Evolutionary conservation across 2,113 vertebrate genomes (phyloP), one percentile per base, ranked within the genome.

Genomic region (Galbula dea): DNA sequence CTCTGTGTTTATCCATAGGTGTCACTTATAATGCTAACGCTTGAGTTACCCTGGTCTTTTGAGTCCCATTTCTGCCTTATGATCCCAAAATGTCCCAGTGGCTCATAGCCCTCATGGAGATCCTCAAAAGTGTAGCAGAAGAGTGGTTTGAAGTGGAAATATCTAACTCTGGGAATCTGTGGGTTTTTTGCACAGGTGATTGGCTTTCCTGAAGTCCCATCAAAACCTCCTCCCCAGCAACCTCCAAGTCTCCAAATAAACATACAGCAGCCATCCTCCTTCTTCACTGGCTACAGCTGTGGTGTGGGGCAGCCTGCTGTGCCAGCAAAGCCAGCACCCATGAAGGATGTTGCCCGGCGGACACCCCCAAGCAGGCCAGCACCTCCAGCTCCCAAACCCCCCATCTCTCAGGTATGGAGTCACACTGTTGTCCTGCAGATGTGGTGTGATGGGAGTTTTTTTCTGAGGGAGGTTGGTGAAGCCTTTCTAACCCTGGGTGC

Each of bases 281-380:
- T 89, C 66, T 43, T 69, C 22, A 12, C 30, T 7, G 94, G 83
- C 57, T 81, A 21, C 36, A 66, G 45, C 84, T 65, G 36, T 10
- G 6, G 76, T 0, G 10, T 39, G 11, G 93, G 75, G 27, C 92
- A 57, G 49, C 69, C 82, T 2, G 2, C 67, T 6, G 34, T 78
- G 24, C 29, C 86, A 0, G 27, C 6, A 0, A 27, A 34, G 68
- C 88, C 26, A 0, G 26, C 52, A 1, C 78, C 94, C 1, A 66
- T 54, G 0, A 97, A 86, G 58, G 95, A 97, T 9, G 6, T 90
- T 11, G 26, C 90, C 51, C 71, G 94, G 34, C 86, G 97, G 61
- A 96, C 95, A 26, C 98, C 98, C 26, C 98, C 98, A 0, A 98
- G 78, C 93, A 93, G 98, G 27, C 98, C 98, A 27, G 97, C 96